phyloP scores from a whole-genome alignment of 37 sponge, comb jelly and placozoan genomes.

The Lycopodina hypogea region DNA sequence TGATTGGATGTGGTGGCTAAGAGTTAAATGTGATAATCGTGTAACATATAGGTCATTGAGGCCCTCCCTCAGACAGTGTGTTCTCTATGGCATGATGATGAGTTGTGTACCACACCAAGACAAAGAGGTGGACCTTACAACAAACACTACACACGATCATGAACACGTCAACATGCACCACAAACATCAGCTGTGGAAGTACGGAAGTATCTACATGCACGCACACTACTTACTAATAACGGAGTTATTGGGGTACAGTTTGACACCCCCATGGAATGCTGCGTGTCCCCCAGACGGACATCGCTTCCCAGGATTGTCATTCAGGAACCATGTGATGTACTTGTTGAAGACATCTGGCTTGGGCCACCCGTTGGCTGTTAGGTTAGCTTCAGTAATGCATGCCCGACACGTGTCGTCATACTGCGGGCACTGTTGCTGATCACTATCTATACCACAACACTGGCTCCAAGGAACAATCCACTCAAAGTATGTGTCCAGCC shows the following conservation, averaged over 20 bases:
- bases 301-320: conserved; percentile 51
- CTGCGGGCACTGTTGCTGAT: neutral
- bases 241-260: conserved; percentile 27
- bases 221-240: neutral
- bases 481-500: conserved; percentile 93
- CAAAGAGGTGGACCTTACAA: no score
- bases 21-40: no score
- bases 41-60: no score
- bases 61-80: no score
- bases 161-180: no score
- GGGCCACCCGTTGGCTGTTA: conserved; percentile 30
- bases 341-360: conserved; percentile 57
- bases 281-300: conserved; percentile 91
- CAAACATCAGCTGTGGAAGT: no score
- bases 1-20: no score
- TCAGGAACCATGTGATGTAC: conserved; percentile 66
- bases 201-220: no score
- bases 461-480: conserved; percentile 74
- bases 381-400: neutral
- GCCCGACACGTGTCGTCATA: neutral
- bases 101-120: no score
- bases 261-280: conserved; percentile 75
- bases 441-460: conserved; percentile 74
- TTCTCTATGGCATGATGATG: no score
- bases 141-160: no score